Evolutionary conservation across 2,113 vertebrate species (phyloP), one percentile per base, ranked within the genome.

Genomic region (human (Homo sapiens)): DNA sequence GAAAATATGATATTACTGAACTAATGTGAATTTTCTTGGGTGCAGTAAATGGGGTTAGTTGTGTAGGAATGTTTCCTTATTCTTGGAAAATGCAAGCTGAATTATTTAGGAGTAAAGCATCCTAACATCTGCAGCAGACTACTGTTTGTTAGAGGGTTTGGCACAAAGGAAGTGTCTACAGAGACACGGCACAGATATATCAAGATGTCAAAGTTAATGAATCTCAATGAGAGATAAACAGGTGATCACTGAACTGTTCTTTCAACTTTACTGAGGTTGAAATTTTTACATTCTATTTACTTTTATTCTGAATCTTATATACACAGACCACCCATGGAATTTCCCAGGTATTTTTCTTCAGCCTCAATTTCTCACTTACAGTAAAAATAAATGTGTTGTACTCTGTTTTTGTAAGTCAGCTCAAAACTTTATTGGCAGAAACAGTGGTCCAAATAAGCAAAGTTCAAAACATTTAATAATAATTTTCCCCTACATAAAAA

Each of bases 301-400:
- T 94, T 90, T 88, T 84, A 95, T 88, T 88, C 82, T 90, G 32
- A 93, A 96, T 73, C 93, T 59, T 70, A 73, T 50, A 27, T 86
- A 93, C n/a, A 86, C 6, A 73, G 12, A 81, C 5, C 78, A 52
- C 66, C 86, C 89, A 79, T 94, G 59, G 6, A 96, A 72, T 68
- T 61, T 8, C 30, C 8, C 35, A 95, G 64, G 75, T 90, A 93
- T 79, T 61, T 88, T 82, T 18, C 40, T 38, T 66, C 85, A 79
- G 75, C 35, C 68, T 30, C 40, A 79, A 22, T 61, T 93, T 95
- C 89, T 95, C 93, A 95, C 76, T 97, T 70, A 55, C 0, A 82
- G 66, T 89, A 57, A 82, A 97, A 96, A 96, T 98, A 92, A 97
- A 95, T 89, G 76, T 97, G 61, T 91, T 81, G 43, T 16, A 32